Base-by-base conservation (phyloP, 1,140 invertebrate species). In the Drosophila willistoni region DNA sequence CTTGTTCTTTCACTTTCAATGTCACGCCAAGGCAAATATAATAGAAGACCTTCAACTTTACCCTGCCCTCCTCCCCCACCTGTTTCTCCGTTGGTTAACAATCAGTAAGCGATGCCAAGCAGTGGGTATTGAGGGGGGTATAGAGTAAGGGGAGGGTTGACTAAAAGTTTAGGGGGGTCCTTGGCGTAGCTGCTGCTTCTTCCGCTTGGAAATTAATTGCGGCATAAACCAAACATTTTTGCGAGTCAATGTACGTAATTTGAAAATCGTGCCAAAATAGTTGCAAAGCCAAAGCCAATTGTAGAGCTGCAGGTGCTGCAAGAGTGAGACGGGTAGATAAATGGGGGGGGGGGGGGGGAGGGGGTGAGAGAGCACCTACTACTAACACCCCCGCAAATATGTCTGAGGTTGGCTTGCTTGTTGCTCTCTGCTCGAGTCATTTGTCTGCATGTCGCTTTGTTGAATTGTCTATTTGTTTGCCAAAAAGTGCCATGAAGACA, bases 1-100 rank as follows among this genome's bases (percentile, higher is more conserved):
- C 84, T 84, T 89, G 85, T 89, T 89, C 84, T 89, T 89, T 89
- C 84, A 89, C 84, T 89, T 89, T 89, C 85, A 89, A 89, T 89
- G 84, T 90, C 84, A 90, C 67, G 84, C 77, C 85, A 66, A 10
- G 62, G 61, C 36, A 61, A 19, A 33, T 60, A 33, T 60, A 73
- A 75, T 76, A 73, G 71, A 89, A 89, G 84, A 89, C 84, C 84
- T 89, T 89, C 85, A 89, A 89, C 84, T 89, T 73, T 14, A 51
- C 44, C 17, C 44, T 22, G 19, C 17, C 17, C 14, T 36, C 6
- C 34, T 10, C 44, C 44, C 44, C n/a, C 44, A 14, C n/a, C 42
- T n/a, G 41, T 4, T 13, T 36, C 13, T 10, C 54, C 5, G 29
- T 29, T 29, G 29, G 29, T 29, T 29, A 29, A 29, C 29, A 29